phyloP scores from a whole-genome alignment of 2,113 vertebrate genomes.

The Romanogobio albipinnatus region DNA sequence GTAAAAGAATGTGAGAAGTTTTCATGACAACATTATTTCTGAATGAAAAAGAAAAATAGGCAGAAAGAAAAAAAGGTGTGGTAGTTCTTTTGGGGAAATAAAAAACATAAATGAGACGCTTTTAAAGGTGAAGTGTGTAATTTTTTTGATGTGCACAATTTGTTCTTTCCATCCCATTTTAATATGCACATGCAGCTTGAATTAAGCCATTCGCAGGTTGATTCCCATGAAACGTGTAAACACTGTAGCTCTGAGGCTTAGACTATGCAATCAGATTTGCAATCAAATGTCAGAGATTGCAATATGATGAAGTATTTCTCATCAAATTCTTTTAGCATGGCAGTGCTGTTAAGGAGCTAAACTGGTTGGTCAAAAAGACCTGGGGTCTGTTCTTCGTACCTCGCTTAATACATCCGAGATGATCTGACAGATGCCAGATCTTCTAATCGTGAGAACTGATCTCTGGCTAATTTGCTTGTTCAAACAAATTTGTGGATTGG shows the following conservation, averaged over 20 bases:
- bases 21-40: slow-evolving; percentile 1
- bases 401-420: too few relatives aligned
- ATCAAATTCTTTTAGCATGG: neutral
- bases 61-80: neutral
- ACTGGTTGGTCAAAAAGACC: neutral
- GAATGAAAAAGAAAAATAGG: slow-evolving; percentile 7
- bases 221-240: neutral
- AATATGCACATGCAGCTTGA: neutral
- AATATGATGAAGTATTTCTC: neutral
- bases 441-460: too few relatives aligned
- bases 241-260: neutral
- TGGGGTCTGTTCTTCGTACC: too few relatives aligned
- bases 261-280: neutral
- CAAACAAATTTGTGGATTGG: too few relatives aligned
- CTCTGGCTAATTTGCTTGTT: too few relatives aligned
- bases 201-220: neutral
- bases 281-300: neutral
- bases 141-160: neutral
- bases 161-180: neutral
- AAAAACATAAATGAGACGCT: neutral
- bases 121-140: slow-evolving; percentile 3
- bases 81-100: neutral
- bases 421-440: too few relatives aligned
- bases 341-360: neutral
- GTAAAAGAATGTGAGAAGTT: neutral